Conservation (phyloP, 2,113 vertebrate species). For the Macquaria ambigua region DNA sequence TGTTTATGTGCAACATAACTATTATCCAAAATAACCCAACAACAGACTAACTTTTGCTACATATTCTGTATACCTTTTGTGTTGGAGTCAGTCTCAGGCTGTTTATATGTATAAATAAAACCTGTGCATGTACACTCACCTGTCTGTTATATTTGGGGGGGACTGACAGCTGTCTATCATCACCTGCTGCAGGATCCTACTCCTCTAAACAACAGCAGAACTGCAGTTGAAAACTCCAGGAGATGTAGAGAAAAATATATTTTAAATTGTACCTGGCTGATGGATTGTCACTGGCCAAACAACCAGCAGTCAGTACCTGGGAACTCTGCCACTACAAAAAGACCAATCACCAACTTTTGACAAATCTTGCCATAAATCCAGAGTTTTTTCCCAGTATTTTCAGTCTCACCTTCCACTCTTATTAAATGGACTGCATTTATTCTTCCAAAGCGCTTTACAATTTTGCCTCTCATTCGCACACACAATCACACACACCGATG, state of each 20-base stretch:
- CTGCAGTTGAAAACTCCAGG: constrained; percentile 1
- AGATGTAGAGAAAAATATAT: constrained; percentile 11
- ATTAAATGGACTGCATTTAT: background rate
- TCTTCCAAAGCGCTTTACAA: background rate
- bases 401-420: background rate
- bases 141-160: constrained; percentile 21
- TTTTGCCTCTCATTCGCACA: background rate
- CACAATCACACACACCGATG: background rate
- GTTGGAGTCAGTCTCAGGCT: background rate
- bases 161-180: constrained; percentile 52
- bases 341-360: constrained; percentile 10
- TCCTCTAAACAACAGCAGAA: constrained; percentile 11
- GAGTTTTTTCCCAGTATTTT: background rate
- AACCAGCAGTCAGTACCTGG: background rate
- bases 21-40: background rate
- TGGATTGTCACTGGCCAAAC: constrained; percentile 16
- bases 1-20: background rate
- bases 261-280: constrained; percentile 2
- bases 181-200: background rate
- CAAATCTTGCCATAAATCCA: constrained; percentile 7
- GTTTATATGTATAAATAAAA: constrained; percentile 44
- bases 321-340: background rate
- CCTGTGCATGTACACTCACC: background rate
- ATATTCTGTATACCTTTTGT: background rate
- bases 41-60: background rate